A percentile compares a stretch with the other conserved stretches of the same genome.
phyloP scores from a whole-genome alignment of 2,888 invertebrate species.

The Microctonus brassicae region DNA sequence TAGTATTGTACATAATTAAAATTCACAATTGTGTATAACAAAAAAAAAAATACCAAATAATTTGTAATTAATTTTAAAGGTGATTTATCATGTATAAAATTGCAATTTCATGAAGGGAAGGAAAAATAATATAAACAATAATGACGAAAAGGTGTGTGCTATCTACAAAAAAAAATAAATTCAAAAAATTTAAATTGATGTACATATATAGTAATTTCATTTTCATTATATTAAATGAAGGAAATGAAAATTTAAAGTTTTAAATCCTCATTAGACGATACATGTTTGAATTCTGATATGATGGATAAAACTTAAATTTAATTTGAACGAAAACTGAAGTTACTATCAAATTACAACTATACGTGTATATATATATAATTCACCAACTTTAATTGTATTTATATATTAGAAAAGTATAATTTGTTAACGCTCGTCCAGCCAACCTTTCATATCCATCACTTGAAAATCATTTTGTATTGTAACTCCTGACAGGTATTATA shows the following conservation, averaged over 20 bases:
- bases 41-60: no score
- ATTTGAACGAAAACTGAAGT: no score
- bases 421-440: constrained; percentile 4
- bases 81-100: constrained; percentile 15
- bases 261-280: no score
- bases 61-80: constrained; percentile 27
- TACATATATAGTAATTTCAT: no score
- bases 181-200: no score
- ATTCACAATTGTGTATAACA: constrained; percentile 32
- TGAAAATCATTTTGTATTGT: not conserved
- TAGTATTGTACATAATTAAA: constrained; percentile 44
- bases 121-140: not conserved
- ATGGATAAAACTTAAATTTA: no score
- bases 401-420: constrained; percentile 5
- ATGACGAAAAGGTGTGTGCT: not conserved
- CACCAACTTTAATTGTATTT: not conserved
- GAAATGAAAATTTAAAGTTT: no score
- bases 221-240: no score
- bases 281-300: no score
- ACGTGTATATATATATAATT: not conserved
- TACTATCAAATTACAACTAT: constrained; percentile 17
- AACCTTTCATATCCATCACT: not conserved
- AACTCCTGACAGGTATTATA: no score
- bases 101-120: constrained; percentile 5
- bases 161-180: constrained; percentile 7